Evolutionary conservation across 2,888 invertebrate genomes (phyloP).

Genomic region (Alcis repandata): DNA sequence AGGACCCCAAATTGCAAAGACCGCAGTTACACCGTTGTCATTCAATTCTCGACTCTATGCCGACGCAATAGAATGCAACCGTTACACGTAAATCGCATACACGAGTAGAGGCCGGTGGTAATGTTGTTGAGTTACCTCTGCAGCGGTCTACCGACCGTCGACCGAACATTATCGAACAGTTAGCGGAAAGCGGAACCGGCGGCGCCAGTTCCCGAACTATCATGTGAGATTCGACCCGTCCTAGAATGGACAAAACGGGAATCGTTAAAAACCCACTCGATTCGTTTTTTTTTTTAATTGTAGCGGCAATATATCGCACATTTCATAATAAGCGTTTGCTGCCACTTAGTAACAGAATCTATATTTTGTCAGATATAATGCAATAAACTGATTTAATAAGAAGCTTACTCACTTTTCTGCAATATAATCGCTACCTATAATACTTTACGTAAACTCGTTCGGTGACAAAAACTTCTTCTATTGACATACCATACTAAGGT

Average conservation of each 20-base stretch:
- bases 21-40: neutral
- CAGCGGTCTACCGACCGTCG: neutral
- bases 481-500: too few species aligned
- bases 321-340: too few species aligned
- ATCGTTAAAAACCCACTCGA: constrained; percentile 2
- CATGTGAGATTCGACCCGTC: constrained; percentile 19
- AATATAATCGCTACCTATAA: too few species aligned
- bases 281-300: neutral
- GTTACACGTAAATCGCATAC: neutral
- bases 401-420: too few species aligned
- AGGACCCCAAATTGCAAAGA: too few species aligned
- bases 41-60: neutral
- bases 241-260: constrained; percentile 20
- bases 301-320: too few species aligned
- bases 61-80: neutral
- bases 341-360: too few species aligned
- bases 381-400: too few species aligned
- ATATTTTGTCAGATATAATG: too few species aligned
- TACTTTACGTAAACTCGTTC: too few species aligned
- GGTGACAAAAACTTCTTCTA: too few species aligned
- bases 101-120: constrained; percentile 1
- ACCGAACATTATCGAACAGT: constrained; percentile 5
- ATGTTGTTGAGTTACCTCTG: constrained; percentile 4
- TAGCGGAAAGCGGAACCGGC: constrained; percentile 9
- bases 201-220: constrained; percentile 3